Evolutionary conservation across 1,140 invertebrate genomes (phyloP).

Genomic region (Cheumatopsyche charites): DNA sequence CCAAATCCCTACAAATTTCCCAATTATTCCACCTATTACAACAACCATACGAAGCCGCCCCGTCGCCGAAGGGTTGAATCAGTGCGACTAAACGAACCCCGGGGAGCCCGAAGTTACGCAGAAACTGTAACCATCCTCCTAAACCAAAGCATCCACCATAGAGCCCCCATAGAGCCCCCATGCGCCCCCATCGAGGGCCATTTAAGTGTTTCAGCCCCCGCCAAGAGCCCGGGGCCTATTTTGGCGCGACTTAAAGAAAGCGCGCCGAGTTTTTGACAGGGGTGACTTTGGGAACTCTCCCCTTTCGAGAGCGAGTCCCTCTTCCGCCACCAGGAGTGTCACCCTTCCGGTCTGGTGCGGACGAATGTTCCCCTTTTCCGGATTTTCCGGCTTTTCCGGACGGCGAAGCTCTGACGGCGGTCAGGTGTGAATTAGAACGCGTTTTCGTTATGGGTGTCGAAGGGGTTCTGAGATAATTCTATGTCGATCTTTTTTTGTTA

Average conservation of each 20-base stretch:
- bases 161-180: background rate
- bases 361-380: too few relatives aligned
- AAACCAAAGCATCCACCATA: background rate
- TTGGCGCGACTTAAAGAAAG: slow-evolving; percentile 15
- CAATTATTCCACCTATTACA: background rate
- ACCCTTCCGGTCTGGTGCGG: too few relatives aligned
- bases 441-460: background rate
- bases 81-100: slow-evolving; percentile 43
- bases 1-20: background rate
- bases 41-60: background rate
- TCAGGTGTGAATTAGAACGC: slow-evolving; percentile 7
- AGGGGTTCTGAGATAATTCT: background rate
- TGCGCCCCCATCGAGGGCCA: background rate
- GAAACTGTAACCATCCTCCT: slow-evolving; percentile 22
- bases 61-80: slow-evolving; percentile 40
- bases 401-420: background rate
- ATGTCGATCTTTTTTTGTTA: too few relatives aligned
- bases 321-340: too few relatives aligned
- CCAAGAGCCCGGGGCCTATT: background rate
- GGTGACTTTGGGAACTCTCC: slow-evolving; percentile 15
- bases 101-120: slow-evolving; percentile 35
- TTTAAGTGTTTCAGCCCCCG: slow-evolving; percentile 1
- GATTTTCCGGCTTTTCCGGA: too few relatives aligned
- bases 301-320: too few relatives aligned
- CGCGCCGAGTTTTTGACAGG: slow-evolving; percentile 31